Base-by-base conservation (phyloP, 2,113 vertebrate species). In the Channa maculata region DNA sequence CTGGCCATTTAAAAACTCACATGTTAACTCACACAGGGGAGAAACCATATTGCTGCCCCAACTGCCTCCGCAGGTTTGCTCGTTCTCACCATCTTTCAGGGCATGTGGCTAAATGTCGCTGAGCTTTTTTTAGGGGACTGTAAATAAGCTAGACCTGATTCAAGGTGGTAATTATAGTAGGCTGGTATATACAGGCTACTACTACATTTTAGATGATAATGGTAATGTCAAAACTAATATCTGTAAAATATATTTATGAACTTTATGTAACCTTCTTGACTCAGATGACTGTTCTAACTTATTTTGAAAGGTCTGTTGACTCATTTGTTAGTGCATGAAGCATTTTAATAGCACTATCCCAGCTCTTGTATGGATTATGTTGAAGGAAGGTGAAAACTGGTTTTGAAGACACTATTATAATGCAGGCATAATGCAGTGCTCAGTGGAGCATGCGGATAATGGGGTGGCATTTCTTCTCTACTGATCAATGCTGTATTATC, bases 11-110 rank as follows among this genome's bases (percentile, higher is more conserved):
- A 48, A 95, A 91, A 71, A 91, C 91, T 3, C 94, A 95, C 75
- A 92, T 91, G 86, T 71, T 92, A 33, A 95, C 94, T 8, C 94
- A 95, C 84, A 94, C 94, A 0, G 94, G 94, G 0, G 93, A 94
- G 86, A 92, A 94, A 75, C 94, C 94, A 0, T 94, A 86, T 52
- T 85, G 90, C 2, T 94, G 93, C 68, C 84, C 88, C 24, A 90
- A 91, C 39, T 94, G 93, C 14, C 82, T 89, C 4, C 91, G 92
- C 41, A 79, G 88, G 60, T 95, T 95, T 41, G 90, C 92, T 1
- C 92, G 92, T 54, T 90, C 92, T 9, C 92, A 93, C 75, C 91
- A 92, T 63, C 90, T 93, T 3, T 91, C 90, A 5, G 91, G 91
- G 10, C 92, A 93, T 0, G 73, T 92, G 52, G 87, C 90, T 11